These are phyloP conservation scores for Rhinatrema bivittatum DNA, from an alignment of 2,797 vertebrate species.

Conservation along the genomic window DNA sequence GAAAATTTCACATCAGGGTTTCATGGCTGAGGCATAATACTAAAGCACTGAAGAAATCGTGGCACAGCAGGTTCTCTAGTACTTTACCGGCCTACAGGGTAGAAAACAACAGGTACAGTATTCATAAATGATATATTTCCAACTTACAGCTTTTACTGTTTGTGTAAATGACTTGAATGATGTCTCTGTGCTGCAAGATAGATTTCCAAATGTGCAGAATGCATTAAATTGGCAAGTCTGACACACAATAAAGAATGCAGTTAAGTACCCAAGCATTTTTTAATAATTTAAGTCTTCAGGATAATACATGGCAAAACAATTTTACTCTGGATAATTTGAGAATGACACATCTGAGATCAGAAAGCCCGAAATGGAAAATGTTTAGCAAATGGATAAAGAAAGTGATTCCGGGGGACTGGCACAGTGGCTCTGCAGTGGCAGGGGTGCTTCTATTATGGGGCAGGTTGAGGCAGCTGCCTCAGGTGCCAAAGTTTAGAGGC, in stretches of 20 bases:
- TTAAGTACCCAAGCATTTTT: conserved; percentile 9
- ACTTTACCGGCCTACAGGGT: conserved; percentile 2
- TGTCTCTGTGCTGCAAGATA: conserved; percentile 2
- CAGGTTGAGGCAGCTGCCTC: no score
- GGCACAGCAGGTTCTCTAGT: not conserved
- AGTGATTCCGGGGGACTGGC: no score
- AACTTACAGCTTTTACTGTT: conserved; percentile 16
- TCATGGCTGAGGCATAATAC: conserved; percentile 1
- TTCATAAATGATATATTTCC: conserved; percentile 1
- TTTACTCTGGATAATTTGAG: conserved; percentile 28
- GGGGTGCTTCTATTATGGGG: no score
- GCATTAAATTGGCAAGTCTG: conserved; percentile 13
- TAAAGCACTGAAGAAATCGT: not conserved
- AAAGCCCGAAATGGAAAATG: conserved; percentile 12
- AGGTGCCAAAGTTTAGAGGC: no score
- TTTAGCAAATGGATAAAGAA: conserved; percentile 34
- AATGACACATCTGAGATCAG: conserved; percentile 32
- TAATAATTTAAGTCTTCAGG: conserved; percentile 19
- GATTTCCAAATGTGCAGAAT: conserved; percentile 22
- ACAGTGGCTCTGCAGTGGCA: no score
- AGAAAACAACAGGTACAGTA: not conserved
- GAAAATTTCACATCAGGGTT: conserved; percentile 12
- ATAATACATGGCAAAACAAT: conserved; percentile 24
- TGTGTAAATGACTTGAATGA: conserved; percentile 14
- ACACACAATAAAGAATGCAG: conserved; percentile 17